Evolutionary conservation across 2,888 invertebrate species (phyloP).

Genomic region (Galeruca laticollis): DNA sequence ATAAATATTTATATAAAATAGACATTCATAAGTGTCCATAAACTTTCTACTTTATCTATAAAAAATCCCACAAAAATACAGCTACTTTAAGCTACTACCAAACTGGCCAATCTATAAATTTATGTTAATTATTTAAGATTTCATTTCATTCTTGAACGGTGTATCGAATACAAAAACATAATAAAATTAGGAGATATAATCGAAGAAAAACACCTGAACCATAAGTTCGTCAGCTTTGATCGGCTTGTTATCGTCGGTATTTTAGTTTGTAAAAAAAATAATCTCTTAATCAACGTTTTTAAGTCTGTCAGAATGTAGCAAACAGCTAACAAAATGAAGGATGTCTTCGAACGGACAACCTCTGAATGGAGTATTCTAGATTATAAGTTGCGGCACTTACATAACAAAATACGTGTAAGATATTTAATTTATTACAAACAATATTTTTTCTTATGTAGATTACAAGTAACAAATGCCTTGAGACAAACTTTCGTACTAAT

Average conservation of each 20-base stretch:
- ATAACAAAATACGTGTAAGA: too few species aligned
- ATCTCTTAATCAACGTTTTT: slow-evolving; percentile 4
- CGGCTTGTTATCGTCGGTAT: slow-evolving; percentile 12
- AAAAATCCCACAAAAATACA: slow-evolving; percentile 16
- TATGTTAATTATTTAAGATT: slow-evolving; percentile 20
- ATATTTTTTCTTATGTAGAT: too few species aligned
- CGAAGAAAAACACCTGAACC: slow-evolving; percentile 5
- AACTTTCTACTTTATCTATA: slow-evolving; percentile 7
- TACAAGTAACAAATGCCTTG: too few species aligned
- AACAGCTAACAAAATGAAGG: background rate
- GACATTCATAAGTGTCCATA: slow-evolving; percentile 6
- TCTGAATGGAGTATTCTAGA: too few species aligned
- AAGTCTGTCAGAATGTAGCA: background rate
- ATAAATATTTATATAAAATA: slow-evolving; percentile 11
- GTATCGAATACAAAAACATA: slow-evolving; percentile 15
- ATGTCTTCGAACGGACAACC: background rate
- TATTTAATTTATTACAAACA: too few species aligned
- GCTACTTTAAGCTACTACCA: slow-evolving; percentile 22
- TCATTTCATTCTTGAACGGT: slow-evolving; percentile 18
- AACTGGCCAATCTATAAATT: slow-evolving; percentile 22
- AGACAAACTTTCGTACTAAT: too few species aligned
- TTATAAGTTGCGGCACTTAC: too few species aligned
- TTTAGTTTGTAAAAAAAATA: slow-evolving; percentile 12
- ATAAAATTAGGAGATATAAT: slow-evolving; percentile 19
- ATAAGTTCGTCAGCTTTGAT: slow-evolving; percentile 6